Conservation (phyloP, 2,113 vertebrate species). For the Pseudorasbora parva region DNA sequence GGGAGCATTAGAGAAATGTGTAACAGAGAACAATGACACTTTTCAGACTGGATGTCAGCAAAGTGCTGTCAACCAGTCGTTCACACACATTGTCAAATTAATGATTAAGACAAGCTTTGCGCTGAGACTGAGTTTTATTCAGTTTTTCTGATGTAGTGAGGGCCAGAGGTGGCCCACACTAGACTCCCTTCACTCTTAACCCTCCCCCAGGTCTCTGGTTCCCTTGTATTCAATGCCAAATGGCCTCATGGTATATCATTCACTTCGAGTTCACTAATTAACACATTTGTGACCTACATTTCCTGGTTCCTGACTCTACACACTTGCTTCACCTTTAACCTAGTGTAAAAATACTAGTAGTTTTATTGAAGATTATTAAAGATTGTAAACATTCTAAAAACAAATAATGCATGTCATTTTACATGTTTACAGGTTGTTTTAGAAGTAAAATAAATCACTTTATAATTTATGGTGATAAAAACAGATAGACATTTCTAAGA, state of each 20-base stretch:
- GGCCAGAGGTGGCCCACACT: slow-evolving; percentile 31
- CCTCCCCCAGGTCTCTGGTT: not conserved
- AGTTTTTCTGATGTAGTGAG: not conserved
- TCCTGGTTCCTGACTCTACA: slow-evolving; percentile 4
- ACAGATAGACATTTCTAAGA: not conserved
- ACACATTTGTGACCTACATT: slow-evolving; percentile 25
- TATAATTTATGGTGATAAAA: not conserved
- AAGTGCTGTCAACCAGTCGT: not conserved
- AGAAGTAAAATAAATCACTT: not conserved
- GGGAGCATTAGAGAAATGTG: slow-evolving; percentile 34
- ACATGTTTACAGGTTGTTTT: too few relatives aligned
- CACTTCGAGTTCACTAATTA: slow-evolving; percentile 32
- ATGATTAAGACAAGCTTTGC: slow-evolving; percentile 49
- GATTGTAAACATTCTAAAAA: not conserved
- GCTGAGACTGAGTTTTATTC: slow-evolving; percentile 28
- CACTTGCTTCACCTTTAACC: slow-evolving; percentile 1
- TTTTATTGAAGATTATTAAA: too few relatives aligned
- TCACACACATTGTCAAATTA: slow-evolving; percentile 48
- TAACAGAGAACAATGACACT: slow-evolving; percentile 28
- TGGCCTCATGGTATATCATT: not conserved
- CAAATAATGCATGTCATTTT: too few relatives aligned
- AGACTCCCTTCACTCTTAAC: not conserved
- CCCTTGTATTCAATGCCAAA: slow-evolving; percentile 1
- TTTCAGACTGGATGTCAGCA: slow-evolving; percentile 38
- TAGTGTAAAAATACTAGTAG: not conserved